Evolutionary conservation across 2,113 vertebrate species (phyloP).

Genomic region (Chloropsis cyanopogon): DNA sequence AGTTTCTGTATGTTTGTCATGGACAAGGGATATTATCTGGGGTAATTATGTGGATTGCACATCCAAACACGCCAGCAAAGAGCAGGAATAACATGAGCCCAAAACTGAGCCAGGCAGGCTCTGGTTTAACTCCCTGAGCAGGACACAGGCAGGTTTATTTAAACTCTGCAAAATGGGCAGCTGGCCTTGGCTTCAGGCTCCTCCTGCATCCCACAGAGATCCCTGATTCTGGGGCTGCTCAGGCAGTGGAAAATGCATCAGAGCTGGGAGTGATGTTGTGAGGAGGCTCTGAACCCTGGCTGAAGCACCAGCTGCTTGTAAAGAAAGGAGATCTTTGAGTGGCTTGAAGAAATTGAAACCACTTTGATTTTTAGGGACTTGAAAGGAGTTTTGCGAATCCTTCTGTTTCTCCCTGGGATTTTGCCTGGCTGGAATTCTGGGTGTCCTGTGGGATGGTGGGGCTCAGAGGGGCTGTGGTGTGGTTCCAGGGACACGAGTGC

Average conservation of each 20-base stretch:
- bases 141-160: background rate
- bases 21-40: background rate
- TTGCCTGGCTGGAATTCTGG: background rate
- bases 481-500: background rate
- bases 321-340: background rate
- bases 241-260: background rate
- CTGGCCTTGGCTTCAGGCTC: background rate
- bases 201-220: background rate
- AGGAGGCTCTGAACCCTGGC: background rate
- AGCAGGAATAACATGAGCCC: background rate
- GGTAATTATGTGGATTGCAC: background rate
- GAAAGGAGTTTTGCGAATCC: background rate
- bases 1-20: background rate
- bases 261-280: background rate
- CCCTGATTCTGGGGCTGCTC: background rate
- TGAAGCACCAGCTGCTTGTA: background rate
- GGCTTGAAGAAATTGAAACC: background rate
- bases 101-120: background rate
- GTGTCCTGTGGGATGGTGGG: background rate
- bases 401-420: background rate
- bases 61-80: background rate
- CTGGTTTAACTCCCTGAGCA: background rate
- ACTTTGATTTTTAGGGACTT: background rate
- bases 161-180: background rate
- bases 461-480: slow-evolving; percentile 6